Conservation (phyloP, 1,140 invertebrate genomes). For the Drosophila pseudoobscura region DNA sequence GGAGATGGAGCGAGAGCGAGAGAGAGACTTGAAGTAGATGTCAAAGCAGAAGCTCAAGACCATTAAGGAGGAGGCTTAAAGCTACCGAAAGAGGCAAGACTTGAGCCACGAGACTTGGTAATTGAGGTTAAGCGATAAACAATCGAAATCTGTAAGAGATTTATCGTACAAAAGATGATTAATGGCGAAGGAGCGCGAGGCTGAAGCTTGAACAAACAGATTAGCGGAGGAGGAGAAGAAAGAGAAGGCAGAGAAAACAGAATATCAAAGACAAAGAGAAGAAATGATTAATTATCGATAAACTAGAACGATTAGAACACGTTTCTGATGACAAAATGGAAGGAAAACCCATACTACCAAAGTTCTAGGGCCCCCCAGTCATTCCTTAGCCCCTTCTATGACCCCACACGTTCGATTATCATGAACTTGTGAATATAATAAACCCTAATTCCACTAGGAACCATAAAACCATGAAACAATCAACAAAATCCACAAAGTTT, state of each 20-base stretch:
- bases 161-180: slow-evolving; percentile 28
- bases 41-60: slow-evolving; percentile 9
- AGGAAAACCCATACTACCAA: not conserved
- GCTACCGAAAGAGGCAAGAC: too few species aligned
- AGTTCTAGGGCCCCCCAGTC: not conserved
- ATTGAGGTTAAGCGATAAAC: slow-evolving; percentile 8
- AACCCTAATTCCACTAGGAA: too few species aligned
- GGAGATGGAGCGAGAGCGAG: too few species aligned
- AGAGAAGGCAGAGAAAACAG: too few species aligned
- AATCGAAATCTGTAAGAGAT: slow-evolving; percentile 9
- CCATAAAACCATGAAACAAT: slow-evolving; percentile 20
- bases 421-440: not conserved
- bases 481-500: slow-evolving; percentile 25
- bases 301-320: too few species aligned
- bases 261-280: too few species aligned
- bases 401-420: slow-evolving; percentile 14
- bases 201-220: slow-evolving; percentile 17
- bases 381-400: slow-evolving; percentile 25
- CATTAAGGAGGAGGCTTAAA: slow-evolving; percentile 8
- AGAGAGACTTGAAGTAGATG: slow-evolving; percentile 33
- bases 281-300: too few species aligned
- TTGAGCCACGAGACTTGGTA: not conserved
- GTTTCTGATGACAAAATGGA: too few species aligned
- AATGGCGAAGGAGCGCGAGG: slow-evolving; percentile 8
- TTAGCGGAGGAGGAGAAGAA: not conserved